phyloP scores from a whole-genome alignment of 1,140 invertebrate genomes.

The Drosophila seguyi region DNA sequence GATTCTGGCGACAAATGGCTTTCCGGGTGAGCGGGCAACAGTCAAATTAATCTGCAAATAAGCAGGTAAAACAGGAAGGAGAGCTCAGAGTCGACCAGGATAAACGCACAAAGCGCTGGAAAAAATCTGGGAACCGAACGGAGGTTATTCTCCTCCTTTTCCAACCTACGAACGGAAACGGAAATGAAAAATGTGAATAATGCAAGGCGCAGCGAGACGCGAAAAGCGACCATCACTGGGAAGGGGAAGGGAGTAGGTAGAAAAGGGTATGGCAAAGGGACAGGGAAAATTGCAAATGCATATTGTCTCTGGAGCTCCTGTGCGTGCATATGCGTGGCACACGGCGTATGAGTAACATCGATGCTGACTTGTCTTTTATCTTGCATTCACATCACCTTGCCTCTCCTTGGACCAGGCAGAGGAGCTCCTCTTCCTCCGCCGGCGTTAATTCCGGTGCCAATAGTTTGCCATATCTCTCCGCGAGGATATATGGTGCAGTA shows the following conservation, averaged over 20 bases:
- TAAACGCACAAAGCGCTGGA: constrained; percentile 58
- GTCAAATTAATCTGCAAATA: constrained; percentile 86
- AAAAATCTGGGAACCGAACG: constrained; percentile 10
- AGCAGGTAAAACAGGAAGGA: constrained; percentile 24
- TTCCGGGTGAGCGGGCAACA: constrained; percentile 86
- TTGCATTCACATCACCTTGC: constrained; percentile 44
- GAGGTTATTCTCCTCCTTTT: constrained; percentile 21
- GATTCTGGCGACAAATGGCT: constrained; percentile 86
- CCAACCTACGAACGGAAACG: constrained; percentile 65
- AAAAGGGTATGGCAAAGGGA: neutral
- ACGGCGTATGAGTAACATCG: constrained; percentile 67
- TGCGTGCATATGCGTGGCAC: constrained; percentile 28
- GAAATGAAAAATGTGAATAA: constrained; percentile 82
- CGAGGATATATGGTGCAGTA: constrained; percentile 78
- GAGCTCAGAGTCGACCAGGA: constrained; percentile 36
- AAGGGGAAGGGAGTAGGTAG: neutral
- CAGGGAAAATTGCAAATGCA: constrained; percentile 58
- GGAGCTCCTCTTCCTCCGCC: constrained; percentile 13
- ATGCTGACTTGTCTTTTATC: constrained; percentile 45
- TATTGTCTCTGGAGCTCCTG: constrained; percentile 62
- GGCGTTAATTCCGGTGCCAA: constrained; percentile 62
- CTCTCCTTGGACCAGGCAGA: neutral
- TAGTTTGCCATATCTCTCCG: constrained; percentile 75
- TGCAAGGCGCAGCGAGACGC: constrained; percentile 56
- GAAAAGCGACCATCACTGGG: constrained; percentile 23